Evolutionary conservation across 2,888 invertebrate genomes (phyloP).

Genomic region (Coleophora deauratella): DNA sequence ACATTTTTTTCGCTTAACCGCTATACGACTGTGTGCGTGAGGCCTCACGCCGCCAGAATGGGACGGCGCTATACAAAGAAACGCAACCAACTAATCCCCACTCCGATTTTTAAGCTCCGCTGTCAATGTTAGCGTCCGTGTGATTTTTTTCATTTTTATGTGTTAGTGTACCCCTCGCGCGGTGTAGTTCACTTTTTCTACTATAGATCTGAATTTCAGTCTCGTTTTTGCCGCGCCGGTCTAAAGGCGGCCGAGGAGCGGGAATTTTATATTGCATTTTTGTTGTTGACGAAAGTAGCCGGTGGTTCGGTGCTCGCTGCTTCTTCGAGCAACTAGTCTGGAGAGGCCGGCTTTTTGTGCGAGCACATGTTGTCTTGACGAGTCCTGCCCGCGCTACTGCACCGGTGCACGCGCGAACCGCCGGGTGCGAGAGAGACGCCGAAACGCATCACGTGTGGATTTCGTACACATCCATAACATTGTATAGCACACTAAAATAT

Average conservation of each 20-base stretch:
- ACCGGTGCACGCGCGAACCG: conserved; percentile 58
- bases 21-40: conserved; percentile 55
- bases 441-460: conserved; percentile 58
- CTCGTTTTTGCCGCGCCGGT: conserved; percentile 74
- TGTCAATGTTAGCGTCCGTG: conserved; percentile 64
- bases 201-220: conserved; percentile 76
- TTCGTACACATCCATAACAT: conserved; percentile 50
- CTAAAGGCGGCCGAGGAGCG: conserved; percentile 65
- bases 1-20: conserved; percentile 74
- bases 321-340: conserved; percentile 32
- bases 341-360: conserved; percentile 52
- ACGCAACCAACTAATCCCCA: conserved; percentile 46
- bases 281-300: conserved; percentile 50
- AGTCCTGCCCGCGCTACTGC: conserved; percentile 39
- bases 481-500: conserved; percentile 69
- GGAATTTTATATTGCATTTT: conserved; percentile 64
- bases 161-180: conserved; percentile 73
- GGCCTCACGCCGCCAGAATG: conserved; percentile 59
- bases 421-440: conserved; percentile 53
- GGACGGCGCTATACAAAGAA: conserved; percentile 41
- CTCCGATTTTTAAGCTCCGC: conserved; percentile 70
- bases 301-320: conserved; percentile 27
- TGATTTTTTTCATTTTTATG: conserved; percentile 74
- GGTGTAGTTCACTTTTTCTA: conserved; percentile 75
- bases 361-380: conserved; percentile 55